A percentile compares a stretch with the other conserved stretches of the same genome.
phyloP scores from a whole-genome alignment of 2,888 invertebrate genomes.

The Adelphocoris suturalis region DNA sequence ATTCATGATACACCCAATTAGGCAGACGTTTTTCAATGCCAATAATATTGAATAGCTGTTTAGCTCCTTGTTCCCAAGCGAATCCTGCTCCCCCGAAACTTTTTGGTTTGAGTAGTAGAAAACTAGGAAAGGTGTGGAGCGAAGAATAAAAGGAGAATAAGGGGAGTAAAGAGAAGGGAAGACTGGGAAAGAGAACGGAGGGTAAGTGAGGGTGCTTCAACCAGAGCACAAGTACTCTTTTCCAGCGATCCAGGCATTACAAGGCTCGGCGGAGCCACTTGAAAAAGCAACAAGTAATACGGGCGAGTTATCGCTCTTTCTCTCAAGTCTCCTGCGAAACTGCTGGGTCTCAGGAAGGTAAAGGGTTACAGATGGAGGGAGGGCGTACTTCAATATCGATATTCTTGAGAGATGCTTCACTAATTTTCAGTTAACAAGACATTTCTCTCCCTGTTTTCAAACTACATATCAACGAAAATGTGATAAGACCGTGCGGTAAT shows the following conservation, averaged over 20 bases:
- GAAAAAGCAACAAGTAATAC: constrained; percentile 58
- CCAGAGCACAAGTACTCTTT: constrained; percentile 57
- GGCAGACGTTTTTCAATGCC: no score
- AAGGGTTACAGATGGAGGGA: background rate
- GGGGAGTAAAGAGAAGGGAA: background rate
- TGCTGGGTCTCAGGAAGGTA: background rate
- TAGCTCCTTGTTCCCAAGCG: no score
- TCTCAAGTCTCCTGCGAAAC: constrained; percentile 40
- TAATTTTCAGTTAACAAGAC: constrained; percentile 18
- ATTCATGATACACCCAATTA: no score
- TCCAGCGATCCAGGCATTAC: constrained; percentile 49
- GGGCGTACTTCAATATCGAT: background rate
- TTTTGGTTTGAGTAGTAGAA: no score
- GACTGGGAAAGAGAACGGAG: constrained; percentile 10
- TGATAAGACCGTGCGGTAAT: no score
- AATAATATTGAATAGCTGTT: no score
- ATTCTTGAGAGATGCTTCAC: constrained; percentile 42
- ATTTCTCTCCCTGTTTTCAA: background rate
- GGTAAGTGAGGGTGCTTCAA: constrained; percentile 62
- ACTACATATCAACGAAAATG: background rate
- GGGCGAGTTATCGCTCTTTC: constrained; percentile 56
- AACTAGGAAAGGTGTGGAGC: constrained; percentile 11
- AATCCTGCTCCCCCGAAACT: no score
- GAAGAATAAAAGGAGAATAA: background rate
- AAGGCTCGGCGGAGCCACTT: constrained; percentile 18